Evolutionary conservation across 2,888 invertebrate genomes (phyloP).

Genomic region (Nysson spinosus): DNA sequence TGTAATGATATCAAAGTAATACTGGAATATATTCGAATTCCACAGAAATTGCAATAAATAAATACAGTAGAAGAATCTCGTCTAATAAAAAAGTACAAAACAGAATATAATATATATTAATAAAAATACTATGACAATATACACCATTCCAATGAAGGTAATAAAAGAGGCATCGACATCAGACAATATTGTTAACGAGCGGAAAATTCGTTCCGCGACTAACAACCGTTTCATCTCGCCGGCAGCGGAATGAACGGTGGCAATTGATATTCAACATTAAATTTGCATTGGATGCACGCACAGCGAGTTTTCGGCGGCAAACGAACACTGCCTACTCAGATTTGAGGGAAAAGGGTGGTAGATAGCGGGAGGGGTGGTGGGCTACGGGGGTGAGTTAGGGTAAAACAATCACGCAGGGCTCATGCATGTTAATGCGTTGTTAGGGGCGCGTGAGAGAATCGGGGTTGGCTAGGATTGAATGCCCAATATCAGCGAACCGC

Average conservation of each 20-base stretch:
- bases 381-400: constrained; percentile 66
- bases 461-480: constrained; percentile 71
- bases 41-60: no score
- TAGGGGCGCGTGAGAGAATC: constrained; percentile 69
- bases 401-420: constrained; percentile 77
- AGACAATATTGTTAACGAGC: constrained; percentile 46
- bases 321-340: constrained; percentile 66
- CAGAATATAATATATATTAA: no score
- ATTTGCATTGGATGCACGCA: constrained; percentile 68
- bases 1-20: no score
- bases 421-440: constrained; percentile 78
- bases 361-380: constrained; percentile 20
- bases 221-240: constrained; percentile 36
- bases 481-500: constrained; percentile 74
- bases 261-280: constrained; percentile 69
- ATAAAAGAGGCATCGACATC: constrained; percentile 42
- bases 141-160: no score
- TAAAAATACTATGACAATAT: no score
- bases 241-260: background rate
- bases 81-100: no score
- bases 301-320: constrained; percentile 54
- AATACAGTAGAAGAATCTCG: no score
- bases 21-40: no score
- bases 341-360: constrained; percentile 50
- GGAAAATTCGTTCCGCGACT: constrained; percentile 1